Percentiles rank a stretch among this genome's conserved stretches.
phyloP scores from a whole-genome alignment of 1,140 invertebrate genomes.

The Drosophila lini region DNA sequence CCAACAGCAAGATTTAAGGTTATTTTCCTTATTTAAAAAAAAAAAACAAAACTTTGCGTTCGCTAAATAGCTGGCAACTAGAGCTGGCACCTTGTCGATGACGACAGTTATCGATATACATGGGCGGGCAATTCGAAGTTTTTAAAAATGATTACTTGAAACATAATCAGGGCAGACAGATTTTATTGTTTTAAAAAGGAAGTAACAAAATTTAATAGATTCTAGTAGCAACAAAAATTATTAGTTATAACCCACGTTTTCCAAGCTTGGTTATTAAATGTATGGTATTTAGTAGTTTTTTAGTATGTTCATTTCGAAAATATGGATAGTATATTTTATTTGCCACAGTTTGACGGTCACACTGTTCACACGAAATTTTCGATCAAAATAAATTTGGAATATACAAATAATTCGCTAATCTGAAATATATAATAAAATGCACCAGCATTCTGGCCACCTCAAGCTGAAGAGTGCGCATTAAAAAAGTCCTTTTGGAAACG shows the following conservation, averaged over 20 bases:
- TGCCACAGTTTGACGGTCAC: not conserved
- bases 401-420: constrained; percentile 17
- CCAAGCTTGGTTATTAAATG: not conserved
- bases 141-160: not conserved
- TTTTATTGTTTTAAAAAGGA: not conserved
- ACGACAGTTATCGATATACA: constrained; percentile 8
- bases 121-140: not conserved
- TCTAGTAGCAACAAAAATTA: not conserved
- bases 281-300: not conserved
- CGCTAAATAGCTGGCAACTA: constrained; percentile 41
- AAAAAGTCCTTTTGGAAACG: constrained; percentile 8
- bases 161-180: not conserved
- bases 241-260: not conserved
- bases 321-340: not conserved
- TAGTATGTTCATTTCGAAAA: not conserved
- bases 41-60: constrained; percentile 38
- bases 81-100: constrained; percentile 6
- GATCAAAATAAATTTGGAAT: constrained; percentile 48
- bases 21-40: constrained; percentile 27
- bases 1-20: constrained; percentile 18
- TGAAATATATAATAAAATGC: constrained; percentile 28
- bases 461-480: constrained; percentile 36
- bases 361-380: constrained; percentile 30
- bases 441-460: constrained; percentile 8
- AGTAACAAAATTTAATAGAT: not conserved